phyloP scores from a whole-genome alignment of 2,888 invertebrate species.

The Heliconius aoede region DNA sequence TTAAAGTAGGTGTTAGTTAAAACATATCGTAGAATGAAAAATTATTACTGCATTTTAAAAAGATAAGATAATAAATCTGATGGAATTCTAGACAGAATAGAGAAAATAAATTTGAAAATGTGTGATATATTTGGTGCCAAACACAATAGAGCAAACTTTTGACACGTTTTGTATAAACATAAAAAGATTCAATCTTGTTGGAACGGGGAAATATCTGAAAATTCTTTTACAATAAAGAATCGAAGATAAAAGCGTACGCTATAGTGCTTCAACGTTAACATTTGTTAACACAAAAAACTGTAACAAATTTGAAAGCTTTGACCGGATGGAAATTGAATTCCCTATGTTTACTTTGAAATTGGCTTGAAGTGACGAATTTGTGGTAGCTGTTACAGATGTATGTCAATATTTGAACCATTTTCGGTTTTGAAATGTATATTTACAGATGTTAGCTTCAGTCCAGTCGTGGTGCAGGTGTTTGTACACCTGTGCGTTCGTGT shows the following conservation, averaged over 20 bases:
- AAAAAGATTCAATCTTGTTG: slow-evolving; percentile 32
- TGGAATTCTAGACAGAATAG: not conserved
- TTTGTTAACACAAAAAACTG: slow-evolving; percentile 18
- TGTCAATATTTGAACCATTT: not conserved
- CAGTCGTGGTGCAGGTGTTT: no score
- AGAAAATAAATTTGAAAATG: slow-evolving; percentile 25
- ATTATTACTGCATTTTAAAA: not conserved
- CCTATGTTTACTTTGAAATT: slow-evolving; percentile 37
- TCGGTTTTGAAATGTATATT: slow-evolving; percentile 4
- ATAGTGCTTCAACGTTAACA: slow-evolving; percentile 20
- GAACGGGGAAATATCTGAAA: slow-evolving; percentile 31
- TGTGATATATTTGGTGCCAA: slow-evolving; percentile 20
- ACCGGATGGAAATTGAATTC: slow-evolving; percentile 24
- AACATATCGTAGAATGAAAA: not conserved
- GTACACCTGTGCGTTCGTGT: no score
- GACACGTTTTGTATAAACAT: slow-evolving; percentile 32
- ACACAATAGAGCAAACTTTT: slow-evolving; percentile 26
- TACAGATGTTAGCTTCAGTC: no score
- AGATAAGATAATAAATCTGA: not conserved
- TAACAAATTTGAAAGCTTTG: slow-evolving; percentile 36
- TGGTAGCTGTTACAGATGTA: slow-evolving; percentile 19
- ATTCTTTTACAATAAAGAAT: slow-evolving; percentile 24
- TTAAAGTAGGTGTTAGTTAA: not conserved
- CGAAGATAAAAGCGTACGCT: slow-evolving; percentile 15
- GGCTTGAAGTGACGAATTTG: slow-evolving; percentile 31